Percentiles rank a stretch among this genome's conserved stretches.
These are phyloP conservation scores for Bergia puertoricense DNA, from an alignment of 92 coral and sea anemone species.

Conservation along the genomic window DNA sequence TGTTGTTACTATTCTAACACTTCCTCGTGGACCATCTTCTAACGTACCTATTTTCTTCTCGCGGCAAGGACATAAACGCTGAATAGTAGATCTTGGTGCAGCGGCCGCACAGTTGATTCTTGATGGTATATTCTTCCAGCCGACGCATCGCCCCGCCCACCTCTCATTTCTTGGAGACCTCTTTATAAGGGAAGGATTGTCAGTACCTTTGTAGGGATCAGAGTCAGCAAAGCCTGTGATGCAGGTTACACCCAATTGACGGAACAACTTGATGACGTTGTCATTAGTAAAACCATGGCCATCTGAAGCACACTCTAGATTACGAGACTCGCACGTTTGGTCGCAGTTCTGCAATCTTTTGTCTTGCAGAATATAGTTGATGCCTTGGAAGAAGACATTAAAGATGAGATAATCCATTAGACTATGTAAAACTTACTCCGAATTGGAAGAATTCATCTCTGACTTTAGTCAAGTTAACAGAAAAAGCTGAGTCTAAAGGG, in stretches of 20 bases:
- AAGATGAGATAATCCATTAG: not conserved
- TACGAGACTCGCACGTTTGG: conserved; percentile 31
- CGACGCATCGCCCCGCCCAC: conserved; percentile 35
- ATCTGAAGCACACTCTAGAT: conserved; percentile 9
- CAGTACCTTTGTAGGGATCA: conserved; percentile 7
- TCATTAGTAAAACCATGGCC: conserved; percentile 32
- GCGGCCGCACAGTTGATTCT: conserved; percentile 25
- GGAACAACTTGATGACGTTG: conserved; percentile 18
- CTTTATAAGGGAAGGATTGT: conserved; percentile 17
- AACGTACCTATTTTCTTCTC: conserved; percentile 21
- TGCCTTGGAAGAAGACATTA: not conserved
- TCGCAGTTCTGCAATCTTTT: conserved; percentile 6
- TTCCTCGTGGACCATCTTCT: too few relatives aligned
- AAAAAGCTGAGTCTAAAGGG: not conserved
- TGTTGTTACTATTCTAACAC: not conserved
- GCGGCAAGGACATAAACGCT: conserved; percentile 33
- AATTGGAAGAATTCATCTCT: not conserved
- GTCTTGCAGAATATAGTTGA: conserved; percentile 30
- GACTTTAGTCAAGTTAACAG: not conserved
- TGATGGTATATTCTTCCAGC: conserved; percentile 37
- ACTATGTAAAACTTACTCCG: not conserved
- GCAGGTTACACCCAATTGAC: conserved; percentile 36
- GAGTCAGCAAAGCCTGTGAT: conserved; percentile 27
- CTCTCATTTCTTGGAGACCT: conserved; percentile 20
- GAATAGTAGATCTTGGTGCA: conserved; percentile 26